Evolutionary conservation across 2,888 invertebrate genomes (phyloP).

Genomic region (Amphipyra berbera): DNA sequence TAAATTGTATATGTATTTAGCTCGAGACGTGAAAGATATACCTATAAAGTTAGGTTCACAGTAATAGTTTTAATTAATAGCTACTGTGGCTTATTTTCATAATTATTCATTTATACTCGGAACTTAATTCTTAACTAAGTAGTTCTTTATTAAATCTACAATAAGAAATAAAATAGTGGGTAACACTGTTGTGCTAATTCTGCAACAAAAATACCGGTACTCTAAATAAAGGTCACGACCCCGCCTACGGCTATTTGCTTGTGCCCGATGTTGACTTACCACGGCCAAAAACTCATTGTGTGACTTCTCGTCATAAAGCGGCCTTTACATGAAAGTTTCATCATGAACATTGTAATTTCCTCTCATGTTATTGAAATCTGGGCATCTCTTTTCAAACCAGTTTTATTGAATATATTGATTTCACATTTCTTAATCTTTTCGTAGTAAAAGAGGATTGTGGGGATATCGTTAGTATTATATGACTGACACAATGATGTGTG

Average conservation of each 20-base stretch:
- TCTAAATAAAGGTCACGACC: conserved; percentile 85
- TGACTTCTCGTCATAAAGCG: conserved; percentile 80
- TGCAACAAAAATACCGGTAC: conserved; percentile 69
- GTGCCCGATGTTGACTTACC: conserved; percentile 78
- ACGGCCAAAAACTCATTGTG: conserved; percentile 86
- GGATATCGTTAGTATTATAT: conserved; percentile 50
- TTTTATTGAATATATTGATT: conserved; percentile 68
- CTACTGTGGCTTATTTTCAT: too few species aligned
- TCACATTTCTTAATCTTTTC: conserved; percentile 57
- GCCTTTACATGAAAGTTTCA: conserved; percentile 75
- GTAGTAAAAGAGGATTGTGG: conserved; percentile 49
- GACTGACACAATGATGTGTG: conserved; percentile 31
- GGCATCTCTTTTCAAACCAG: conserved; percentile 69
- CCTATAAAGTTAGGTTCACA: too few species aligned
- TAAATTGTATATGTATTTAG: too few species aligned
- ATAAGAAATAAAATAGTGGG: conserved; percentile 26
- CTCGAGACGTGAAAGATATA: too few species aligned
- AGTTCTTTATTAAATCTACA: conserved; percentile 5
- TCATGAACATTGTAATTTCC: conserved; percentile 76
- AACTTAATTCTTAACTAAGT: background rate
- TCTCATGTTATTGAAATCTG: conserved; percentile 74
- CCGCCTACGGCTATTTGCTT: conserved; percentile 83
- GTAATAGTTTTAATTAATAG: too few species aligned
- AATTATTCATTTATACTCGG: too few species aligned
- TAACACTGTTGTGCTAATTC: conserved; percentile 62